Evolutionary conservation across 2,888 invertebrate species (phyloP), one percentile per base, ranked within the genome.

Genomic region (Hecatera dysodea): DNA sequence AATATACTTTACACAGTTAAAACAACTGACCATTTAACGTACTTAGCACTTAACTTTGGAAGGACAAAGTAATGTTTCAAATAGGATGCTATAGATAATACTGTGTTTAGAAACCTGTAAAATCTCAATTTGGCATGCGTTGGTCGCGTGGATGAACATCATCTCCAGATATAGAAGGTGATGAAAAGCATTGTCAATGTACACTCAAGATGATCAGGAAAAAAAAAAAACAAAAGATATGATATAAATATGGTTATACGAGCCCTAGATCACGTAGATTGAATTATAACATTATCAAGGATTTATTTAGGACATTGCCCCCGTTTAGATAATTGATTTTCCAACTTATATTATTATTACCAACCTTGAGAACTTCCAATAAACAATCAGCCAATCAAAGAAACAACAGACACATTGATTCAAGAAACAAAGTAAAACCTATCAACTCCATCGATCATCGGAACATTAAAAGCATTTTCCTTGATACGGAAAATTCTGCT

Each of bases 401-500:
- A 22, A 63, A 24, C 29, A 76, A 67, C 42, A 24, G n/a, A 48
- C 56, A 44, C 29, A 39, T 50, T 33, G 15, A 8, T 11, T 44
- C 33, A 59, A 22, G 73, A 80, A 75, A 53, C 59, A 63, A 76
- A 67, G 46, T 44, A 42, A 63, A 33, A 48, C 24, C 24, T n/a
- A 33, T 48, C 70, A 75, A 60, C 19, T 15, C 11, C n/a, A 52
- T 81, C 69, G 48, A 65, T 81, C 81, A 55, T 64, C 53, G 22
- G 15, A 36, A 53, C n/a, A 57, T 62, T 81, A 77, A 69, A 78
- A 81, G 82, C 71, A 59, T 62, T 52, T 77, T 77, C 52, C 15
- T 55, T 44, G 33, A 56, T 56, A 62, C 53, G 83, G 75, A 80
- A 80, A 82, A 73, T 79, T 82, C 74, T 73, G 48, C 36, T 56